Base-by-base conservation (phyloP, 1,140 invertebrate genomes). In the Eurosta solidaginis region DNA sequence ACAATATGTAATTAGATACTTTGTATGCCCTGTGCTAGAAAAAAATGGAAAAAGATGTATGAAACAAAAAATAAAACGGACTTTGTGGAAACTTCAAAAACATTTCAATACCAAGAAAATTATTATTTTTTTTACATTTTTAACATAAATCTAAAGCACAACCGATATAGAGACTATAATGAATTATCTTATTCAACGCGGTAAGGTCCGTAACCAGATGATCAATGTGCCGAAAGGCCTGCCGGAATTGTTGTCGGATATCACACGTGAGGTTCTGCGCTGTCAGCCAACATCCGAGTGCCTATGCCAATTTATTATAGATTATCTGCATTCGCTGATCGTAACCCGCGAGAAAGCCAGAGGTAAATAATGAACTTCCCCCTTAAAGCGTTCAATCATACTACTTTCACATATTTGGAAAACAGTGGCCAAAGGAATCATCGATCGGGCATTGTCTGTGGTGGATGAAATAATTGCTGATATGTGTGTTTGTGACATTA, bases 191-290 rank as follows among this genome's bases (percentile, higher is more conserved):
- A 84, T 87, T 40, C 85, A 87, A 52, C 85, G 82, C 33, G 83
- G 82, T 12, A 87, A 83, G 77, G 52, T 83, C 17, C 84, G 85
- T 25, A 81, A 83, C n/a, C 85, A 86, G 79, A 80, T 83, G 6
- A 87, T 87, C 22, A 78, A 80, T 50, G 83, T 85, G 25, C 93
- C 93, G 1, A 91, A 93, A 79, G 93, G 93, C 3, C 87, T 94
- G 5, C 89, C 89, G 3, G 93, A 94, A 87, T 86, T 94, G 20
- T 91, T 93, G 84, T 88, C 90, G 0, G 93, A 94, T 85, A 93
- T 94, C 80, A 90, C 92, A 5, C 88, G 92, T 44, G 93, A 94
- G 87, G 92, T 93, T 5, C 82, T 94, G 1, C 88, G 92, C 44
- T 89, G 86, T 27, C 92, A 93, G 81, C 93, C 93, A 0, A 81